Base-by-base conservation (phyloP, 1,140 invertebrate genomes). In the Zaprionus vittiger region DNA sequence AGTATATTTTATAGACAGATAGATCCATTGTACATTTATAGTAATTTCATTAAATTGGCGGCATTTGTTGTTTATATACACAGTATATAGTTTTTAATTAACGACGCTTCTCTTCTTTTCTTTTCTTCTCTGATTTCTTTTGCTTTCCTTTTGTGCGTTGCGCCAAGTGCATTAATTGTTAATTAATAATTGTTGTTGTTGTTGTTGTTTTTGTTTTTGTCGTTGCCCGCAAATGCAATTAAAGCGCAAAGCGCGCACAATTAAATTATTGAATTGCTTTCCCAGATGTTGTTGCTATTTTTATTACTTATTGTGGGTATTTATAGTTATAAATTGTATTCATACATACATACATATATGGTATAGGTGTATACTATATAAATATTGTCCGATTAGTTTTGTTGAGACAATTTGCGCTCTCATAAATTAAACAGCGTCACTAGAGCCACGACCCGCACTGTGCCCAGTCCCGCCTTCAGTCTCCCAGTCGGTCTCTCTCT, bases 201-300 rank as follows among this genome's bases (percentile, higher is more conserved):
- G 47, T 24, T 22, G 20, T 4, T 49, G 38, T 15, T 15, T 11
- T 5, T 49, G 44, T 1, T n/a, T 20, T 14, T 81, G 61, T 73
- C 73, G 56, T 24, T 77, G 62, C 37, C 57, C 37, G 63, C 75
- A 64, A 85, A 78, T 84, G 75, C 83, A 85, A 85, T 86, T 85
- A 85, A 85, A 82, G 54, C 75, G 82, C 79, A 75, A 76, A 85
- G 82, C 75, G 75, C 75, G 75, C 75, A 85, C 82, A 86, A 85
- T 81, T 81, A 78, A 84, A 85, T 84, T 56, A 84, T 80, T 83
- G 76, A 83, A 73, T 83, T 84, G 81, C 64, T 66, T 84, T 83
- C 66, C 54, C 63, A 65, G 62, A 74, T 74, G 60, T 80, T 79
- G 14, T 28, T 38, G 5, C 28, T 60, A 3, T 56, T 82, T 38